Conservation (phyloP, 2,113 vertebrate species). For the Solea solea region DNA sequence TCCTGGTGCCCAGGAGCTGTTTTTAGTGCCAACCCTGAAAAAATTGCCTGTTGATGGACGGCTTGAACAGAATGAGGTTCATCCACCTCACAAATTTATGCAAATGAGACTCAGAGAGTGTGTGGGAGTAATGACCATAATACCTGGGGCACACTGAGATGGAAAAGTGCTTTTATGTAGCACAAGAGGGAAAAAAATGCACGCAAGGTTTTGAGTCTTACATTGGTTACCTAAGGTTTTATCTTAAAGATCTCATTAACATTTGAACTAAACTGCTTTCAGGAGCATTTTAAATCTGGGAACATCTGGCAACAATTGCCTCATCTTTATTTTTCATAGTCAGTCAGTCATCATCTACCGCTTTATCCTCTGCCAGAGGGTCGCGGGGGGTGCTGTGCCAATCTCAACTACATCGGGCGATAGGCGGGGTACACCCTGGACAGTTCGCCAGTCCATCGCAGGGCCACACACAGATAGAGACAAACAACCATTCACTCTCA, state of each 20-base stretch:
- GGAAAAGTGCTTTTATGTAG: slow-evolving; percentile 25
- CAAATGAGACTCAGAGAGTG: slow-evolving; percentile 60
- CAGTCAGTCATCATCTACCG: no score
- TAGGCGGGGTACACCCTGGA: no score
- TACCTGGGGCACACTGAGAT: slow-evolving; percentile 43
- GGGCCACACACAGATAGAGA: no score
- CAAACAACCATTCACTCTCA: no score
- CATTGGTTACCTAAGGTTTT: not conserved
- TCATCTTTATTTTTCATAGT: slow-evolving; percentile 6
- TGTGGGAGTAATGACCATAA: slow-evolving; percentile 51
- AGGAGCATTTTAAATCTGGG: not conserved
- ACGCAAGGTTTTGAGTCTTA: not conserved
- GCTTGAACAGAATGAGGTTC: slow-evolving; percentile 55
- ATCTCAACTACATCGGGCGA: no score
- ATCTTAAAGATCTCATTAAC: not conserved
- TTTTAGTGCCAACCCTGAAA: slow-evolving; percentile 56
- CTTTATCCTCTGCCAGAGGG: no score
- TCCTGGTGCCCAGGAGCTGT: slow-evolving; percentile 41
- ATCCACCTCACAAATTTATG: slow-evolving; percentile 51
- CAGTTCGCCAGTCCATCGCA: no score
- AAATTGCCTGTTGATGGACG: slow-evolving; percentile 49
- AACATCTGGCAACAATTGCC: not conserved
- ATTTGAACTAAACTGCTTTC: not conserved
- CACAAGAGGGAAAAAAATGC: slow-evolving; percentile 3
- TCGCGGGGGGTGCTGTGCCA: no score